These are phyloP conservation scores for Acipenser oxyrinchus DNA, from an alignment of 2,797 vertebrate species.

Conservation along the genomic window DNA sequence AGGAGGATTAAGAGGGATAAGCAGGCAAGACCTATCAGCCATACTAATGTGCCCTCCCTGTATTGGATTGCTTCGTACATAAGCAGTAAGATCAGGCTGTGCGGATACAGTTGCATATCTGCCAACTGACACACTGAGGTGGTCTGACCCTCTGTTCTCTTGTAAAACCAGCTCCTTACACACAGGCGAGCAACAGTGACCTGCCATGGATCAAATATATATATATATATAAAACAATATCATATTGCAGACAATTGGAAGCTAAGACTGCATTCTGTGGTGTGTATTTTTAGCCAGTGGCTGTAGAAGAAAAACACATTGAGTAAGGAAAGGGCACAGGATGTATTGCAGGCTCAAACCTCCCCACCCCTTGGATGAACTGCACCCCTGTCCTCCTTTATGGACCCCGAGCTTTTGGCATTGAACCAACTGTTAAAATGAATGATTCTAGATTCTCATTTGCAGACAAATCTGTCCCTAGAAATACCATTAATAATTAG, in stretches of 20 bases:
- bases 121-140: background rate
- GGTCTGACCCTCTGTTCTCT: constrained; percentile 5
- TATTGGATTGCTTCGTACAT: background rate
- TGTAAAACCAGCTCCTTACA: background rate
- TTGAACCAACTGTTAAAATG: background rate
- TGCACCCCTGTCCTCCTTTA: background rate
- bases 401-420: background rate
- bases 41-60: background rate
- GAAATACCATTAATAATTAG: background rate
- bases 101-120: constrained; percentile 2
- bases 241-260: no score
- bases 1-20: constrained; percentile 6
- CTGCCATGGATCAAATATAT: background rate
- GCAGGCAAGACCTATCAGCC: constrained; percentile 1
- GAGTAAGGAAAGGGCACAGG: no score
- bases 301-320: no score
- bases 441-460: background rate
- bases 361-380: background rate
- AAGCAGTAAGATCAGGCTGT: constrained; percentile 1
- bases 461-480: background rate
- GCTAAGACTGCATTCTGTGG: no score
- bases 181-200: background rate
- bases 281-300: no score
- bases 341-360: no score
- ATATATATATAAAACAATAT: no score